phyloP scores from a whole-genome alignment of 1,140 invertebrate species.

The Zophobas morio region DNA sequence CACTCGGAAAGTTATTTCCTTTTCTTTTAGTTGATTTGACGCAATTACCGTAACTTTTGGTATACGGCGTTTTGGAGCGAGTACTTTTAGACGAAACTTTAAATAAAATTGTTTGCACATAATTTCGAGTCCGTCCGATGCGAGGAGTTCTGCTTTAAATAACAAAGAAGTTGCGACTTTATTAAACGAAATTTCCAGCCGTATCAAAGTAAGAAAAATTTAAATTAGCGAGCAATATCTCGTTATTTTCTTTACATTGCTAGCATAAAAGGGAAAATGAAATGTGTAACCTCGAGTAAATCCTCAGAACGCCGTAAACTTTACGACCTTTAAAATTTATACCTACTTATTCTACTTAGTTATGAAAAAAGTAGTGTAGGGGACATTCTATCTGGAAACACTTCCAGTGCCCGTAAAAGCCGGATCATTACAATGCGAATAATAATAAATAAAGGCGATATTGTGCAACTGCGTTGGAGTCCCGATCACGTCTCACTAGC shows the following conservation, averaged over 20 bases:
- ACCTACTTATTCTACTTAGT: neutral
- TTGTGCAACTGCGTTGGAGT: neutral
- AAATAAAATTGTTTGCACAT: slow-evolving; percentile 4
- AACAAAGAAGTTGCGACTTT: no score
- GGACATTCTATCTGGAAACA: neutral
- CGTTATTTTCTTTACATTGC: no score
- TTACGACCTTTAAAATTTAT: neutral
- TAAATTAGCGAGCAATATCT: no score
- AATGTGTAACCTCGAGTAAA: neutral
- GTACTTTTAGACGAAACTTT: no score
- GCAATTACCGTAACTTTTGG: no score
- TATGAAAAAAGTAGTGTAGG: neutral
- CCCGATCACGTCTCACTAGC: slow-evolving; percentile 20
- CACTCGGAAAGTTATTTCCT: slow-evolving; percentile 19
- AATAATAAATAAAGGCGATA: neutral
- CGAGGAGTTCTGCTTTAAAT: no score
- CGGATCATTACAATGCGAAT: neutral
- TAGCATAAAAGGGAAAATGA: neutral
- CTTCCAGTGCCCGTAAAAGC: neutral
- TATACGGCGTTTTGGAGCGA: no score
- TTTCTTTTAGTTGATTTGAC: neutral
- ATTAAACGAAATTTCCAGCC: no score
- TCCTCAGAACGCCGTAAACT: neutral
- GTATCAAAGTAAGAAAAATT: no score
- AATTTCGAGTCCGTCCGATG: no score